These are phyloP conservation scores for Centropyge bicolor DNA, from an alignment of 2,797 vertebrate species.

Conservation along the genomic window DNA sequence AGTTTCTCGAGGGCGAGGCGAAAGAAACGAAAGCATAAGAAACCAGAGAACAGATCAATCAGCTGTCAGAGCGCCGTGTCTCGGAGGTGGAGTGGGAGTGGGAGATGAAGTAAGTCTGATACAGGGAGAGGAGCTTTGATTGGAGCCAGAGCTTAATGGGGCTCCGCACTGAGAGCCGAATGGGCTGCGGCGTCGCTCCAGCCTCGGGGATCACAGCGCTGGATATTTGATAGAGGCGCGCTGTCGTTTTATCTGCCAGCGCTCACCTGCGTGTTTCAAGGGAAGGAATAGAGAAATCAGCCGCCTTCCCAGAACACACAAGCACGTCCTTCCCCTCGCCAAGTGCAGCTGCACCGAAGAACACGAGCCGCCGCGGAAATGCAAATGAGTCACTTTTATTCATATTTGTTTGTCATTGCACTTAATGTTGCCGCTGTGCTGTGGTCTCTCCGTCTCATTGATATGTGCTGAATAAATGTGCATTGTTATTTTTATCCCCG, in stretches of 20 bases:
- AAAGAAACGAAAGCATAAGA: conserved; percentile 21
- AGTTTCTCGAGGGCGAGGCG: conserved; percentile 3
- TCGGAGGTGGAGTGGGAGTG: conserved; percentile 50
- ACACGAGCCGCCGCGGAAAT: background rate
- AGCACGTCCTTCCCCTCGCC: background rate
- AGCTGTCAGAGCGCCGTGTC: conserved; percentile 47
- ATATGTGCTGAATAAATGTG: conserved; percentile 12
- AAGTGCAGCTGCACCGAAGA: background rate
- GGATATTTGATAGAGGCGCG: conserved; percentile 38
- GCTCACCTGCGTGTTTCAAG: conserved; percentile 42
- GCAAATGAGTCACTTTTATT: conserved; percentile 29
- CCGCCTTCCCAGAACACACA: conserved; percentile 17
- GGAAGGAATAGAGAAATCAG: conserved; percentile 18
- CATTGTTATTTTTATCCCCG: conserved; percentile 25
- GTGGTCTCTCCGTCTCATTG: background rate
- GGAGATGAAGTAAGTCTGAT: conserved; percentile 65
- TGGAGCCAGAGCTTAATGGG: conserved; percentile 68
- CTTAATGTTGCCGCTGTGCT: conserved; percentile 13
- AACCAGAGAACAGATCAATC: conserved; percentile 58
- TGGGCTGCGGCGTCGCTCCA: conserved; percentile 29
- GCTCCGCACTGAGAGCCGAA: conserved; percentile 48
- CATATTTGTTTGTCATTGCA: conserved; percentile 27
- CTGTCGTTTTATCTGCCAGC: conserved; percentile 14
- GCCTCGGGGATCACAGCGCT: conserved; percentile 50
- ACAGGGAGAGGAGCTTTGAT: conserved; percentile 66